Conservation (phyloP, 1,140 invertebrate species). For the Schlechtendalia chinensis region DNA sequence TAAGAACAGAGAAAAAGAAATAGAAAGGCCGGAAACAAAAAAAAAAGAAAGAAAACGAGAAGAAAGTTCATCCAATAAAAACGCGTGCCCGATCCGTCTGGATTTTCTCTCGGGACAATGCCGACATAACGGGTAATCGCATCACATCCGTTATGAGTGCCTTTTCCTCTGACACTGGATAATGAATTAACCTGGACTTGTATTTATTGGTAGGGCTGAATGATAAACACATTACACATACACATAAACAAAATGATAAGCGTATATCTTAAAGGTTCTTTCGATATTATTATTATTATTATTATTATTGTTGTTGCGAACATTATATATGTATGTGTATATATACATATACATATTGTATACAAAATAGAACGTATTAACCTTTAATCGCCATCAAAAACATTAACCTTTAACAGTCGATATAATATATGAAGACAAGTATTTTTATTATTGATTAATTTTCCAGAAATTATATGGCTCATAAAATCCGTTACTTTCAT, state of each 20-base stretch:
- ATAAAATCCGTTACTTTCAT: neutral
- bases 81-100: slow-evolving; percentile 48
- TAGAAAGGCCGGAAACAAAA: slow-evolving; percentile 40
- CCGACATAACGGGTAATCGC: slow-evolving; percentile 49
- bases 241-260: slow-evolving; percentile 20
- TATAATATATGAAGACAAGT: neutral
- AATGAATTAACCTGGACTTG: slow-evolving; percentile 48
- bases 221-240: neutral
- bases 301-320: too few species aligned
- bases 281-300: slow-evolving; percentile 45
- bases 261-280: slow-evolving; percentile 32
- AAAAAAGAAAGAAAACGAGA: slow-evolving; percentile 43
- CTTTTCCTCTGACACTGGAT: slow-evolving; percentile 46
- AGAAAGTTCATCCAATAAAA: slow-evolving; percentile 50
- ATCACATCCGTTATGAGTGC: slow-evolving; percentile 50
- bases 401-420: slow-evolving; percentile 42
- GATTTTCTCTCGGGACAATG: slow-evolving; percentile 49
- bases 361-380: slow-evolving; percentile 32
- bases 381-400: slow-evolving; percentile 36
- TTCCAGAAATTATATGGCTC: slow-evolving; percentile 31
- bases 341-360: slow-evolving; percentile 13
- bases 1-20: slow-evolving; percentile 49
- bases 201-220: slow-evolving; percentile 36
- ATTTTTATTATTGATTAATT: slow-evolving; percentile 44
- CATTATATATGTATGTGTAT: too few species aligned